Evolutionary conservation across 2,113 vertebrate species (phyloP), one percentile per base, ranked within the genome.

Genomic region (Neotragus pygmaeus): DNA sequence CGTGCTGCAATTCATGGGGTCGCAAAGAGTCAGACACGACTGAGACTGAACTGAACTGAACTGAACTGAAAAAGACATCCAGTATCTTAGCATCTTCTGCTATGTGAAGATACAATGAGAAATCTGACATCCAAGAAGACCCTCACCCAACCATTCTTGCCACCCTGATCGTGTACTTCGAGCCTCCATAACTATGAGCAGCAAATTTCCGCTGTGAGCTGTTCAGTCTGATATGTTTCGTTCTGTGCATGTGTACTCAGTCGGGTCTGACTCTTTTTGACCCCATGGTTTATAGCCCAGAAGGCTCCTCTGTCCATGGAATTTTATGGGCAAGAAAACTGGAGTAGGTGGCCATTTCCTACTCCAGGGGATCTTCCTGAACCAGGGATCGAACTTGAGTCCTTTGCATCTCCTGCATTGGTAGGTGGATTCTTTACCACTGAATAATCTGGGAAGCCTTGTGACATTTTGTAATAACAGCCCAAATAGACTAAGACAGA

Each of bases 181-280:
- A 47, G 43, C 4, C 7, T 28, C 43, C 73, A 47, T 16, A 47
- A 16, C 43, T 45, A 28, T 47, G 27, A 77, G 27, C 73, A 77
- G 14, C 47, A 45, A 15, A 30, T 47, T 16, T 77, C 43, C 9
- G 7, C 15, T 17, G 43, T 47, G 27, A 77, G 43, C 43, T 28
- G 2, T 77, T 45, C 73, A 30, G 73, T 16, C 73, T 77, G 66
- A 36, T n/a, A 70, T 70, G 17, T 70, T 70, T 36, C 19, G 0
- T 39, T 36, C 66, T 70, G n/a, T 36, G 17, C 9, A 0, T 9
- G 9, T 36, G n/a, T 36, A n/a, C 66, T 70, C n/a, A 11, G 19
- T 36, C 0, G 2, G 8, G 9, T 39, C 19, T 36, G 19, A 36
- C n/a, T 70, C 9, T 23, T 70, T 21, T 21, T 1, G 9, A 70